Conservation (phyloP, 2,113 vertebrate species). For the Polyodon spathula region DNA sequence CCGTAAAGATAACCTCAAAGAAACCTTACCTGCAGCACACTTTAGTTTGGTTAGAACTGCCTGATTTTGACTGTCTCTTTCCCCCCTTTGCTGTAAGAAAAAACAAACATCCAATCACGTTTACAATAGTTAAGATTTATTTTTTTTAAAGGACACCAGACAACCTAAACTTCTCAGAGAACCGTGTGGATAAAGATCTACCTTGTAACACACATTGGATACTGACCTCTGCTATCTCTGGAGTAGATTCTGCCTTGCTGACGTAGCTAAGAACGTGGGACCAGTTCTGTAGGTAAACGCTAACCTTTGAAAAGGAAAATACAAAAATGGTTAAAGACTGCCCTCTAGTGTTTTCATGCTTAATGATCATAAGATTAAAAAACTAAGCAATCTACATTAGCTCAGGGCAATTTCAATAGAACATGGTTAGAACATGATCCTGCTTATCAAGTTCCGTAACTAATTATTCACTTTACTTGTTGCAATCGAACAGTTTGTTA, state of each 20-base stretch:
- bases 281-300: conserved; percentile 97
- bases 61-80: conserved; percentile 92
- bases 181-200: not conserved
- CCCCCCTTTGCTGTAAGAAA: conserved; percentile 81
- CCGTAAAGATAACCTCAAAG: not conserved
- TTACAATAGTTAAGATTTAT: not conserved
- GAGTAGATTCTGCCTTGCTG: conserved; percentile 95
- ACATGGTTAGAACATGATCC: too few species aligned
- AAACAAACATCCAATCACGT: conserved; percentile 8
- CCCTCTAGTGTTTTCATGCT: conserved; percentile 3
- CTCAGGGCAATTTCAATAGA: not conserved
- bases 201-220: not conserved
- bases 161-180: not conserved
- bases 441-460: too few species aligned
- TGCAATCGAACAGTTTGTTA: too few species aligned
- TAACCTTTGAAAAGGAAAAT: conserved; percentile 62
- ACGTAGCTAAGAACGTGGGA: conserved; percentile 97
- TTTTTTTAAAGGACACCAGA: too few species aligned
- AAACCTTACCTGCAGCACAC: conserved; percentile 83
- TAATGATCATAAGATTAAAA: not conserved
- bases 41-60: conserved; percentile 95
- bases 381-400: too few species aligned
- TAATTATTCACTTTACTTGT: too few species aligned
- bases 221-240: conserved; percentile 89
- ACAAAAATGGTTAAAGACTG: conserved; percentile 2